Conservation (phyloP, 2,113 vertebrate genomes). For the Lonchura striata region DNA sequence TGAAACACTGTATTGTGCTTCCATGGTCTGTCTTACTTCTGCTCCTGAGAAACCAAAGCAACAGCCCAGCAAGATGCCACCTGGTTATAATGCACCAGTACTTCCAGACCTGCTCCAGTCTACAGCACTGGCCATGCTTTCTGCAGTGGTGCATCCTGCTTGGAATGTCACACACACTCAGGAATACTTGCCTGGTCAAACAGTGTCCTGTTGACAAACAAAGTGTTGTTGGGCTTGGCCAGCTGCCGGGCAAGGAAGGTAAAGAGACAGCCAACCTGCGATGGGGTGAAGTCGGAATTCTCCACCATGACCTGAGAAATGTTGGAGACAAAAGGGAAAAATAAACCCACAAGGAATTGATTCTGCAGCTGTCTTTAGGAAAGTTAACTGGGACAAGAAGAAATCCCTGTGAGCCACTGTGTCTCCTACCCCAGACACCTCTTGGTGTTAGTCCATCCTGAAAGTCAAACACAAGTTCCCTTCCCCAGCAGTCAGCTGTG, state of each 20-base stretch:
- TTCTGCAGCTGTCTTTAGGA: background rate
- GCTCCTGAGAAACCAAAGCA: background rate
- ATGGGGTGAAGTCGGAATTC: conserved; percentile 95
- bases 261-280: conserved; percentile 96
- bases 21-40: background rate
- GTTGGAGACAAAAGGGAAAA: background rate
- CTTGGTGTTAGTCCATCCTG: background rate
- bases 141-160: background rate
- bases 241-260: conserved; percentile 96
- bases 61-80: background rate
- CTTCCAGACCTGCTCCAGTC: background rate
- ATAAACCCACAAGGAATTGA: background rate
- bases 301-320: conserved; percentile 92
- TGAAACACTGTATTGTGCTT: background rate
- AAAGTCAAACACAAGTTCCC: background rate
- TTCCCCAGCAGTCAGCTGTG: background rate
- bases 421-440: background rate
- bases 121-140: background rate
- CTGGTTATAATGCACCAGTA: background rate
- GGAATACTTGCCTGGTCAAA: conserved; percentile 89
- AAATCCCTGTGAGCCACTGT: background rate
- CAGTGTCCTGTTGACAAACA: conserved; percentile 96
- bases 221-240: conserved; percentile 94
- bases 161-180: background rate
- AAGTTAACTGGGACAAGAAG: background rate